These are phyloP conservation scores for Acronicta alni DNA, from an alignment of 2,888 invertebrate species.

Conservation along the genomic window DNA sequence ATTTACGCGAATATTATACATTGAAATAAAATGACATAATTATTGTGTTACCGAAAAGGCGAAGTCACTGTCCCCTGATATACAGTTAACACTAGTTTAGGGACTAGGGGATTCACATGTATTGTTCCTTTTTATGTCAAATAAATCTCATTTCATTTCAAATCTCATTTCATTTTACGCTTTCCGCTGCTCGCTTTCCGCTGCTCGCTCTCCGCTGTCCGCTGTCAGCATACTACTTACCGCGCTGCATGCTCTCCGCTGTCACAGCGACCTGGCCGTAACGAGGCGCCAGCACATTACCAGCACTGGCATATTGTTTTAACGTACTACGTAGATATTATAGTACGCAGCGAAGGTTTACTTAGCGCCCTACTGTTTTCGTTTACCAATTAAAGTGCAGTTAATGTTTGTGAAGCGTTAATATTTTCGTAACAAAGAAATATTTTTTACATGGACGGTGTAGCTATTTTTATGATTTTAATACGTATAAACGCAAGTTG, in stretches of 20 bases:
- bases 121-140: too few relatives aligned
- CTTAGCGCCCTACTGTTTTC: constrained; percentile 37
- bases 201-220: constrained; percentile 13
- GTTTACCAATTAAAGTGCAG: constrained; percentile 43
- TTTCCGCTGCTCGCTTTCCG: neutral
- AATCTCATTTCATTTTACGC: too few relatives aligned
- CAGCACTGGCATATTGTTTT: constrained; percentile 52
- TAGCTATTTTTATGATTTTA: neutral
- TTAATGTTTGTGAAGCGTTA: constrained; percentile 32
- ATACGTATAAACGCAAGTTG: too few relatives aligned
- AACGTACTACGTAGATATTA: constrained; percentile 38
- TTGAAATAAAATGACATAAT: too few relatives aligned
- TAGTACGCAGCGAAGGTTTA: constrained; percentile 33
- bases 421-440: too few relatives aligned
- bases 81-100: too few relatives aligned
- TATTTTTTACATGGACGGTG: neutral
- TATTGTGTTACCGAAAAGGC: too few relatives aligned
- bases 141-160: too few relatives aligned
- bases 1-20: too few relatives aligned
- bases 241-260: constrained; percentile 9
- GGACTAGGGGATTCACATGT: too few relatives aligned
- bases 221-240: too few relatives aligned
- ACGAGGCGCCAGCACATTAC: constrained; percentile 53
- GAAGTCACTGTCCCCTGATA: too few relatives aligned
- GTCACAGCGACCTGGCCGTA: constrained; percentile 29